Conservation (phyloP, 2,888 invertebrate genomes). For the Zhuqinia jingwanae region DNA sequence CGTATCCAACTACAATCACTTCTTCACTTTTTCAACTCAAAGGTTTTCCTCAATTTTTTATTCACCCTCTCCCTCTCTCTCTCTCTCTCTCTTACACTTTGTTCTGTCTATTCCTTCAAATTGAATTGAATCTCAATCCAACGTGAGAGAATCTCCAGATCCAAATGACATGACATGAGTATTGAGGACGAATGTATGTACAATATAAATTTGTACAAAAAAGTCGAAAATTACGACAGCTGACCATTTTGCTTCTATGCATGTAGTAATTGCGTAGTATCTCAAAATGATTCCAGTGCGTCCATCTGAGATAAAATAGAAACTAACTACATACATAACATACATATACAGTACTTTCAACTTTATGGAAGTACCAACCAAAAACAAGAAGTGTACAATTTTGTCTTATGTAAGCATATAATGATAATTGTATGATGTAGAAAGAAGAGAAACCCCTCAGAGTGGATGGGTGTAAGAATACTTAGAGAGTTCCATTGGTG, state of each 20-base stretch:
- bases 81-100: slow-evolving; percentile 13
- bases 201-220: background rate
- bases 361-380: too few species aligned
- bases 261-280: slow-evolving; percentile 12
- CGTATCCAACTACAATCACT: background rate
- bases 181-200: background rate
- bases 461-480: slow-evolving; percentile 49
- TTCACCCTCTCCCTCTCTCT: background rate
- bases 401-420: background rate
- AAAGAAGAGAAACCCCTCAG: slow-evolving; percentile 8
- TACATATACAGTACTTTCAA: too few species aligned
- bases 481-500: too few species aligned
- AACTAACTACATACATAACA: too few species aligned
- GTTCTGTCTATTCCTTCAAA: slow-evolving; percentile 15
- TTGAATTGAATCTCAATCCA: slow-evolving; percentile 60
- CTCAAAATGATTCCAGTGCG: background rate
- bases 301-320: too few species aligned
- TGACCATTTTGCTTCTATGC: slow-evolving; percentile 54
- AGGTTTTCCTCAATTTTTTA: slow-evolving; percentile 18
- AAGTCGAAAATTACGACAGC: slow-evolving; percentile 16
- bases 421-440: background rate
- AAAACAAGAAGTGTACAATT: background rate
- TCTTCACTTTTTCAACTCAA: background rate
- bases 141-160: slow-evolving; percentile 45
- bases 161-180: too few species aligned